A percentile compares a stretch with the other conserved stretches of the same genome.
Conservation (phyloP, 2,888 invertebrate genomes). For the Loripinus fragilis region DNA sequence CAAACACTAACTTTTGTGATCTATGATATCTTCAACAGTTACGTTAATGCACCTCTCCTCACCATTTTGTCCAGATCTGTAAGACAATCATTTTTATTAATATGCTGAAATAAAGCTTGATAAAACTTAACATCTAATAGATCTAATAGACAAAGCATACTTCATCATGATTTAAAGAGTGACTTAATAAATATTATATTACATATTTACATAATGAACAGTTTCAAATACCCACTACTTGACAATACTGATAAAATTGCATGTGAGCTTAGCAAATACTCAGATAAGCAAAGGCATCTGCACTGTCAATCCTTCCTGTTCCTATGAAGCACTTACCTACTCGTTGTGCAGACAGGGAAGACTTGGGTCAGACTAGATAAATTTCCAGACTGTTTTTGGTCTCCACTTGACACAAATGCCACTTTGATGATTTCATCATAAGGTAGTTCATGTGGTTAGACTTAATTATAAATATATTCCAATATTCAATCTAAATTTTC, state of each 20-base stretch:
- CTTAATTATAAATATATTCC: too few species aligned
- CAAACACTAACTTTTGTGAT: neutral
- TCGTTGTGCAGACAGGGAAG: neutral
- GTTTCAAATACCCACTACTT: too few species aligned
- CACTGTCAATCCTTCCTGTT: neutral
- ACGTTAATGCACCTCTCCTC: constrained; percentile 36
- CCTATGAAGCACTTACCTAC: neutral
- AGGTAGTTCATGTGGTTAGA: too few species aligned
- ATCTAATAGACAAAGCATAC: too few species aligned
- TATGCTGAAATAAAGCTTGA: too few species aligned
- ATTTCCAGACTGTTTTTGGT: neutral
- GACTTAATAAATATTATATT: too few species aligned
- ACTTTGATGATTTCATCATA: too few species aligned
- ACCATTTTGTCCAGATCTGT: neutral
- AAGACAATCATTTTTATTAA: too few species aligned
- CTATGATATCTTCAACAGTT: neutral
- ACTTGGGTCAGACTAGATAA: neutral
- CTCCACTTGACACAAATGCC: neutral
- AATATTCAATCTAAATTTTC: too few species aligned
- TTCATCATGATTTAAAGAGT: too few species aligned
- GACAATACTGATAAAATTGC: neutral
- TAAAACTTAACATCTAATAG: too few species aligned
- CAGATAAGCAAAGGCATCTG: neutral
- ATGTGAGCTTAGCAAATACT: neutral
- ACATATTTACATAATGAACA: too few species aligned